phyloP scores from a whole-genome alignment of 2,888 invertebrate genomes.

The Lordiphosa andalusiaca region DNA sequence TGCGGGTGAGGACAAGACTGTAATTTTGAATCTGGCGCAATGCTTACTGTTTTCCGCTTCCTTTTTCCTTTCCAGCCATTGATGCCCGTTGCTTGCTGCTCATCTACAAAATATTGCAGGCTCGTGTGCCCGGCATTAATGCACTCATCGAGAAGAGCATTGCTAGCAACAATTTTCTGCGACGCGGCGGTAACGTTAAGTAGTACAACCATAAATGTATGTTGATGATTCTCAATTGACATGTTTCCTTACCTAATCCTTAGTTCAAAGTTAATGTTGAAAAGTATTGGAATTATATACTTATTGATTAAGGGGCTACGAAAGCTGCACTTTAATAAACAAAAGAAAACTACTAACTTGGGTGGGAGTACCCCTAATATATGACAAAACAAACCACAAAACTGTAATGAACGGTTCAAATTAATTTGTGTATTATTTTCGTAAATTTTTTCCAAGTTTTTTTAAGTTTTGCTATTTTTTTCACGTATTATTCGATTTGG shows the following conservation, averaged over 20 bases:
- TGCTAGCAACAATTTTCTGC: conserved; percentile 54
- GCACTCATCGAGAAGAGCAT: conserved; percentile 67
- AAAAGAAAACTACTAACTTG: conserved; percentile 1
- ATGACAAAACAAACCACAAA: conserved; percentile 1
- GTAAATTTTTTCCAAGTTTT: not conserved
- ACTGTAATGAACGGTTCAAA: not conserved
- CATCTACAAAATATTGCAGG: conserved; percentile 85
- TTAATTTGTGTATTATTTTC: too few species aligned
- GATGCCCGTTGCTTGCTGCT: conserved; percentile 93
- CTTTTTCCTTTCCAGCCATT: conserved; percentile 82
- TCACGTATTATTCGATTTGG: too few species aligned
- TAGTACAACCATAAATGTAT: conserved; percentile 8
- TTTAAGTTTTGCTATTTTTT: too few species aligned
- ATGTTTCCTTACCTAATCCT: conserved; percentile 13
- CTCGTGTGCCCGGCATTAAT: conserved; percentile 71
- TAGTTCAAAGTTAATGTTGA: conserved; percentile 43
- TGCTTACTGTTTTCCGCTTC: not conserved
- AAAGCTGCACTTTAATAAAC: not conserved
- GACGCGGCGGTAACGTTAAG: conserved; percentile 36
- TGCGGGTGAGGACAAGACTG: conserved; percentile 82
- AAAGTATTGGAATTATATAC: conserved; percentile 53
- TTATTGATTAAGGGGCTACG: conserved; percentile 18
- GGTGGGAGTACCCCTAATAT: too few species aligned
- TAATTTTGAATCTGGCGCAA: too few species aligned
- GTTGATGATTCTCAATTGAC: conserved; percentile 16